Percentiles rank a stretch among this genome's conserved stretches.
Evolutionary conservation across 2,797 vertebrate species (phyloP).

Genomic region (Pseudochaenichthys georgianus): DNA sequence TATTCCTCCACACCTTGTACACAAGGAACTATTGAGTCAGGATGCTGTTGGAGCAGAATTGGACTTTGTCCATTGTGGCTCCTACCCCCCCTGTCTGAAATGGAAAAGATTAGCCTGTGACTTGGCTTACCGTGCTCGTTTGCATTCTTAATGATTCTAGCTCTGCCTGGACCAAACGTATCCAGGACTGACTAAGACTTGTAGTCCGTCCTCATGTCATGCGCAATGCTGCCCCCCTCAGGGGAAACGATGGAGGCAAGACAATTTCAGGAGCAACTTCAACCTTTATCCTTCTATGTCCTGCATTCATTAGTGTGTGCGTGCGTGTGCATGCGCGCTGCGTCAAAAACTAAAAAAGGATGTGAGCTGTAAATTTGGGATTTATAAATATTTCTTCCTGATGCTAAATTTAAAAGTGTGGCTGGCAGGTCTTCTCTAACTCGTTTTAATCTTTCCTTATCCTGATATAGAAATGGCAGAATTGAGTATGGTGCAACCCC

Average conservation of each 20-base stretch:
- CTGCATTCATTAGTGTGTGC: too few relatives aligned
- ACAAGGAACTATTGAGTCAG: slow-evolving; percentile 71
- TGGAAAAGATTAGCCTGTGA: slow-evolving; percentile 79
- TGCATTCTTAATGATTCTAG: slow-evolving; percentile 73
- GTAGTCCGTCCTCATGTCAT: slow-evolving; percentile 29
- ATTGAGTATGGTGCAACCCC: neutral
- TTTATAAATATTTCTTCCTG: slow-evolving; percentile 3
- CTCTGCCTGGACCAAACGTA: slow-evolving; percentile 53
- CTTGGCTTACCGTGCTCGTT: slow-evolving; percentile 74
- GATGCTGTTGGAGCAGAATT: slow-evolving; percentile 64
- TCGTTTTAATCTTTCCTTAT: neutral
- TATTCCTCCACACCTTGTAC: slow-evolving; percentile 59
- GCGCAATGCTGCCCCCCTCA: slow-evolving; percentile 66
- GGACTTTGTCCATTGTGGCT: slow-evolving; percentile 72
- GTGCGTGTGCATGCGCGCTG: neutral
- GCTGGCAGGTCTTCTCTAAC: neutral
- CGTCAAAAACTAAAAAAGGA: slow-evolving; percentile 10
- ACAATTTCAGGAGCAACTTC: neutral
- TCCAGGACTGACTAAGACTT: slow-evolving; percentile 24
- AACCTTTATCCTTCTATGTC: too few relatives aligned
- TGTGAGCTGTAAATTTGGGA: slow-evolving; percentile 17
- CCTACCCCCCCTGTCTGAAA: slow-evolving; percentile 64
- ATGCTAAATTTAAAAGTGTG: slow-evolving; percentile 6
- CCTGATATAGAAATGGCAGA: slow-evolving; percentile 2
- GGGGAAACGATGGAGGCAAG: slow-evolving; percentile 35